Base-by-base conservation (phyloP, 2,797 vertebrate species). In the Ibycter americanus region DNA sequence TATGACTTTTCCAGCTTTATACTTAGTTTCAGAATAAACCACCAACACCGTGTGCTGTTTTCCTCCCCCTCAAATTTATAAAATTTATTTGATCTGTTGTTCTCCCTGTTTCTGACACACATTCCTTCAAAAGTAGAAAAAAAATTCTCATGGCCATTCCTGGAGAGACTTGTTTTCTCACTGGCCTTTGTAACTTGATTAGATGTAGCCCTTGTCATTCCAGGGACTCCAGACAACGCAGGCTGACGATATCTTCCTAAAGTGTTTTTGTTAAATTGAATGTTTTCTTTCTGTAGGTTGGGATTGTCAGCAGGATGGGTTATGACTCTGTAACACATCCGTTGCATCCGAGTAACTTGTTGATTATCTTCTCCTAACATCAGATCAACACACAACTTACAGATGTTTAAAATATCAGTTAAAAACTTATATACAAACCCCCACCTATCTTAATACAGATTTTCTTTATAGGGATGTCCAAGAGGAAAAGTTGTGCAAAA, bases 291-390 rank as follows among this genome's bases (percentile, higher is more conserved):
- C 55, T 44, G 65, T 58, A 65, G 58, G 10, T 62, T 81, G 25
- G 23, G 18, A 5, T n/a, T 81, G 80, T 62, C 9, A 20, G 38
- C 58, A 65, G 67, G n/a, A 31, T 72, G 58, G 29, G 19, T 52
- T 58, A 21, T 4, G 46, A 62, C 51, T 86, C 68, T 12, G 52
- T 79, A 46, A 66, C 34, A 4, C 14, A n/a, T 17, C 17, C 0
- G 0, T 44, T 81, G 31, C 26, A 34, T 38, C 51, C 0, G 0
- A 62, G 42, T 40, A 56, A 61, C 29, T 62, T 34, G 16, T 55
- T 0, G 0, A 23, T 65, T 89, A 19, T 59, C 12, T 52, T 93
- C 13, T 77, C 15, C 25, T 71, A n/a, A 34, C 22, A 54, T 68
- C 56, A 62, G 80, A 25, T 92, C 58, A 82, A 21, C n/a, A 2